A percentile compares a stretch with the other conserved stretches of the same genome.
phyloP scores from a whole-genome alignment of 2,888 invertebrate genomes.

The Erpobdella octoculata region DNA sequence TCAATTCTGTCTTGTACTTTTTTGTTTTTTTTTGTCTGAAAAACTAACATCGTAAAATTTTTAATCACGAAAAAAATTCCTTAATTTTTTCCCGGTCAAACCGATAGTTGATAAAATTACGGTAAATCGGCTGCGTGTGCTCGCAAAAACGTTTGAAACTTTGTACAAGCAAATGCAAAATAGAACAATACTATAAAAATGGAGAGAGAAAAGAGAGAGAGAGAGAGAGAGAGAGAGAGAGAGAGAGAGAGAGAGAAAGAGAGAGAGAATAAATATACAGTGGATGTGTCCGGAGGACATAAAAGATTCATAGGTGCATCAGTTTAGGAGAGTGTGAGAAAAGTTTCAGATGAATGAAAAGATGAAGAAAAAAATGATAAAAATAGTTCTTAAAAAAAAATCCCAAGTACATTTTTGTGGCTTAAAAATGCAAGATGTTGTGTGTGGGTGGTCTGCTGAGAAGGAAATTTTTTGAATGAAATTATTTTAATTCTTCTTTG shows the following conservation, averaged over 20 bases:
- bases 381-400: neutral
- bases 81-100: too few species aligned
- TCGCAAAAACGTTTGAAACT: neutral
- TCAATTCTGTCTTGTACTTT: too few species aligned
- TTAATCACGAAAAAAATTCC: too few species aligned
- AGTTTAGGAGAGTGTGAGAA: too few species aligned
- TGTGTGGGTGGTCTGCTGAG: too few species aligned
- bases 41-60: too few species aligned
- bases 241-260: neutral
- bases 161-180: neutral
- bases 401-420: neutral
- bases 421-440: neutral
- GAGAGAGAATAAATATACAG: neutral
- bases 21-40: too few species aligned
- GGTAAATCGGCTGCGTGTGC: too few species aligned
- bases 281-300: neutral
- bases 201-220: neutral
- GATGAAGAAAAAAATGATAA: neutral
- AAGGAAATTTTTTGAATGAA: too few species aligned
- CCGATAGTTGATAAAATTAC: too few species aligned
- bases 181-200: neutral
- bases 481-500: neutral
- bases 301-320: slow-evolving; percentile 2
- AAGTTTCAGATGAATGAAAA: too few species aligned
- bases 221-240: neutral